Conservation (phyloP, 2,113 vertebrate genomes). For the Calypte anna region DNA sequence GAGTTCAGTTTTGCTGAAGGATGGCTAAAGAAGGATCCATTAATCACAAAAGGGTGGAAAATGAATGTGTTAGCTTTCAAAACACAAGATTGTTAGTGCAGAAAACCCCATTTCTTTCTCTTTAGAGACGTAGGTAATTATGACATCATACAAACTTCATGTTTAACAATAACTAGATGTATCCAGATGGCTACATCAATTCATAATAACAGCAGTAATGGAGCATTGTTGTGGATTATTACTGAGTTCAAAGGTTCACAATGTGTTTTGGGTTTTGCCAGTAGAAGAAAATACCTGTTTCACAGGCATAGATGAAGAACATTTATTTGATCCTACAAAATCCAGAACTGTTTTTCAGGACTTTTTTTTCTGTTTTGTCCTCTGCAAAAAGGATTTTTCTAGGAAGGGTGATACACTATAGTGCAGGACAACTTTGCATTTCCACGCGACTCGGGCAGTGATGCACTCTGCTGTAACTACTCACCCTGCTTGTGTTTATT, state of each 20-base stretch:
- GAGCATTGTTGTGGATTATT: constrained; percentile 8
- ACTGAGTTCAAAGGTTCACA: constrained; percentile 33
- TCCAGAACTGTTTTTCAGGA: not conserved
- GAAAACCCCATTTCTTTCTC: constrained; percentile 15
- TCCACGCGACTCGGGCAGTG: not conserved
- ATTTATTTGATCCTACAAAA: not conserved
- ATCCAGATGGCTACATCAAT: constrained; percentile 18
- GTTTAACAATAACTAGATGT: not conserved
- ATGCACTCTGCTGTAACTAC: not conserved
- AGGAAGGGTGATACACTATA: not conserved
- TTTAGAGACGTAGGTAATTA: not conserved
- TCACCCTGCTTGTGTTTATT: not conserved
- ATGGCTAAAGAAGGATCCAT: not conserved
- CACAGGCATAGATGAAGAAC: not conserved
- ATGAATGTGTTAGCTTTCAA: not conserved
- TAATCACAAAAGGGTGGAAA: constrained; percentile 14
- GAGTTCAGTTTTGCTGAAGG: not conserved
- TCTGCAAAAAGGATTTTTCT: not conserved
- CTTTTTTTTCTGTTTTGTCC: not conserved
- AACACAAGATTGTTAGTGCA: not conserved
- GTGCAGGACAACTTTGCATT: not conserved
- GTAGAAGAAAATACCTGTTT: constrained; percentile 2
- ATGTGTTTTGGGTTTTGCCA: not conserved
- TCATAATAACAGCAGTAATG: constrained; percentile 5
- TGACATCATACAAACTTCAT: constrained; percentile 21